These are phyloP conservation scores for Drosophila virilis DNA, from an alignment of 1,140 invertebrate genomes.

Conservation along the genomic window DNA sequence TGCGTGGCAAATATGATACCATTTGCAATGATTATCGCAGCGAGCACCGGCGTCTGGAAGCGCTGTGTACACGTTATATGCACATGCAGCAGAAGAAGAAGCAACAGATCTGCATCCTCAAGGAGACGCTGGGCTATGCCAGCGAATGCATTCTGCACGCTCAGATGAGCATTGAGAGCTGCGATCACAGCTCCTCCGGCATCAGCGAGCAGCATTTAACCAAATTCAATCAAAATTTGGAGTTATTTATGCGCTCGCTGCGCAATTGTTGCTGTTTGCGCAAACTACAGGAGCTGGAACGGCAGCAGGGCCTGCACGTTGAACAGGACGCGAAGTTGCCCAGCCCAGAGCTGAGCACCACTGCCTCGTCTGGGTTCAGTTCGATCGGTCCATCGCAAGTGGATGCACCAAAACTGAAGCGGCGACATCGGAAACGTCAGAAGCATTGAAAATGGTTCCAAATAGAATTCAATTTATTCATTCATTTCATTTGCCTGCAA, in stretches of 20 bases:
- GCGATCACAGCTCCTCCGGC: not conserved
- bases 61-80: conserved; percentile 53
- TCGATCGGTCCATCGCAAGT: not conserved
- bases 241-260: conserved; percentile 55
- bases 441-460: conserved; percentile 33
- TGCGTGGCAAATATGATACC: conserved; percentile 67
- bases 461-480: conserved; percentile 7
- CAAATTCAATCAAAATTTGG: conserved; percentile 49
- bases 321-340: not conserved
- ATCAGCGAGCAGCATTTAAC: conserved; percentile 23
- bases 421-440: not conserved
- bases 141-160: conserved; percentile 67
- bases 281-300: conserved; percentile 46
- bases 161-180: conserved; percentile 52
- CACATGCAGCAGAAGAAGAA: conserved; percentile 61
- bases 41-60: conserved; percentile 57
- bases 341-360: not conserved
- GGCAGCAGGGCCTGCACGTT: conserved; percentile 9
- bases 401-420: conserved; percentile 3
- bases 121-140: conserved; percentile 58
- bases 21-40: conserved; percentile 56
- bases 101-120: conserved; percentile 56
- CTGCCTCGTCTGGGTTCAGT: conserved; percentile 16
- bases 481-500: conserved; percentile 19
- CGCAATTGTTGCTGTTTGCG: conserved; percentile 54